Conservation (phyloP, 2,888 invertebrate genomes). For the Acleris emargana region DNA sequence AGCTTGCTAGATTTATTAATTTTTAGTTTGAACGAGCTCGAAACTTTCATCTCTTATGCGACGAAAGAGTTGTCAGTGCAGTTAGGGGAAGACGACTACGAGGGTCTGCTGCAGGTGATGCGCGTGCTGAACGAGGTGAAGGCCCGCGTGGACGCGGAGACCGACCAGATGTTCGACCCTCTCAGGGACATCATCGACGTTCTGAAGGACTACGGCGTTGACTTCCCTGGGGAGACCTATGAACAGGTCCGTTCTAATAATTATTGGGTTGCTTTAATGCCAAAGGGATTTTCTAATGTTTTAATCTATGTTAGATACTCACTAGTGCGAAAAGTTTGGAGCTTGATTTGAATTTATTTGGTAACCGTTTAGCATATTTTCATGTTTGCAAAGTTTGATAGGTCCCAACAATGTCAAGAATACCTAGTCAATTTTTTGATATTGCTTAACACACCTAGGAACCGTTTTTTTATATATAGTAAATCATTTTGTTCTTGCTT, state of each 20-base stretch:
- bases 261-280: not conserved
- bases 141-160: constrained; percentile 84
- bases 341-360: too few relatives aligned
- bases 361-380: too few relatives aligned
- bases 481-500: constrained; percentile 41
- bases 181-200: constrained; percentile 93
- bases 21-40: constrained; percentile 88
- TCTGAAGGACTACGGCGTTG: constrained; percentile 92
- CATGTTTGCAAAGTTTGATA: too few relatives aligned
- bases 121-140: constrained; percentile 92
- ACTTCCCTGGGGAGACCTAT: constrained; percentile 91
- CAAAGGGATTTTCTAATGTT: not conserved
- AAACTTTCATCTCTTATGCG: constrained; percentile 90
- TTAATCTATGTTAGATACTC: too few relatives aligned
- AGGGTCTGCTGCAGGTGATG: constrained; percentile 92
- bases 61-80: constrained; percentile 88
- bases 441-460: too few relatives aligned
- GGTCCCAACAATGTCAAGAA: too few relatives aligned
- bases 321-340: too few relatives aligned
- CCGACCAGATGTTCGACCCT: constrained; percentile 96
- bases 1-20: constrained; percentile 37
- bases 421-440: too few relatives aligned
- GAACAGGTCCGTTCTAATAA: constrained; percentile 82
- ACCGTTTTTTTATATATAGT: not conserved
- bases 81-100: constrained; percentile 93